Conservation (phyloP, 2,888 invertebrate genomes). For the Oegoconia quadripuncta region DNA sequence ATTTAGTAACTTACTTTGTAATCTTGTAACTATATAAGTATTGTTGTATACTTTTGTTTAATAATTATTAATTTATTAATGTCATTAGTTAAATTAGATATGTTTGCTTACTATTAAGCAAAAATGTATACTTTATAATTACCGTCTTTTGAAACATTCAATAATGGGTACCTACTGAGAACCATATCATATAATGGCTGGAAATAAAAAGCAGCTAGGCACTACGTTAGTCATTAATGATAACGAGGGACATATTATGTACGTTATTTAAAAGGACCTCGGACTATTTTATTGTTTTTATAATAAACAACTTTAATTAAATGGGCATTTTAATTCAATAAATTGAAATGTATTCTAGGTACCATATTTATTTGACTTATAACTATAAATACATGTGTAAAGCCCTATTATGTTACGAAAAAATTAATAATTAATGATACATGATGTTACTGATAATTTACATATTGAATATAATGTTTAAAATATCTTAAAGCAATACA, state of each 20-base stretch:
- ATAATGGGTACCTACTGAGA: no score
- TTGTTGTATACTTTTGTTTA: no score
- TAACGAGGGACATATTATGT: not conserved
- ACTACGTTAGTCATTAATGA: not conserved
- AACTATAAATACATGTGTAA: constrained; percentile 62
- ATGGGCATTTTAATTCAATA: constrained; percentile 4
- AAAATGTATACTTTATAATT: no score
- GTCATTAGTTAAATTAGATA: no score
- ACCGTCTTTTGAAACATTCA: no score
- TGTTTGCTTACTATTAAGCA: no score
- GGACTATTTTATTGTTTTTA: constrained; percentile 8
- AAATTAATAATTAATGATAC: constrained; percentile 28
- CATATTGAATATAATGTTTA: constrained; percentile 14
- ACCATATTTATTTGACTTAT: constrained; percentile 65
- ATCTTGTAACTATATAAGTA: no score
- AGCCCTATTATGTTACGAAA: constrained; percentile 44
- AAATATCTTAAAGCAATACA: constrained; percentile 17
- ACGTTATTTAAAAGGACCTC: constrained; percentile 1
- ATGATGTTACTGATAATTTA: constrained; percentile 26
- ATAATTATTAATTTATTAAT: no score
- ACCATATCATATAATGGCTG: no score
- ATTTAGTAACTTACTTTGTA: no score
- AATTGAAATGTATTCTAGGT: constrained; percentile 35
- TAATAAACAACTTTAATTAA: constrained; percentile 8
- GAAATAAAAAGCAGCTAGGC: no score